Base-by-base conservation (phyloP, 1,140 invertebrate species). In the Temnothorax curvispinosus region DNA sequence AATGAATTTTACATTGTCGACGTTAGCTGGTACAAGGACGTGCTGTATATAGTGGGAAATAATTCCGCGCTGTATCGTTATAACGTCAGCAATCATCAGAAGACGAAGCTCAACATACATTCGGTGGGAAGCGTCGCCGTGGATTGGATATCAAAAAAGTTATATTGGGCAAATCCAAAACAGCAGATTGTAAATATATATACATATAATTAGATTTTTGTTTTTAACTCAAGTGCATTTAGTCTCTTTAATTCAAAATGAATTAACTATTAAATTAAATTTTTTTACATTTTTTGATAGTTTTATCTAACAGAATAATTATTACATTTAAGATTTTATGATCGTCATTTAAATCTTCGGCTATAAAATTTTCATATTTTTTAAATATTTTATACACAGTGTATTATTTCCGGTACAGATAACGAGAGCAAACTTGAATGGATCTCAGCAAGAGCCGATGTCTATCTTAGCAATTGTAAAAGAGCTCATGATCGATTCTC, bases 151-250 rank as follows among this genome's bases (percentile, higher is more conserved):
- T 98, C 98, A 0, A 97, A 97, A 41, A 98, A 98, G 93, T 93
- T 99, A 0, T 99, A 99, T 92, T 99, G 98, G 98, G 98, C 98
- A 0, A 98, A 98, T 95, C 97, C 97, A 13, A 97, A 97, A 93
- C 97, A 98, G 92, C 97, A 98, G 94, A 95, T 97, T 94, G 97
- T 97, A 95, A 96, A 95, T 94, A 54, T 54, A 54, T 50, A 50
- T 50, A 50, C 11, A 50, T 50, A 87, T 38, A 71, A 52, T 3
- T 11, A 32, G 3, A 32, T 13, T 2, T 50, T 18, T 21, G n/a
- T n/a, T 18, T 38, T 38, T 18, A 7, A 62, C 6, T 60, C 27
- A 60, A 64, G 15, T 64, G 15, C 3, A 27, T 27, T 11, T 64
- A 38, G 7, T 18, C 15, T 35, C 7, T 64, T 35, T 32, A 32